Evolutionary conservation across 2,113 vertebrate species (phyloP).

Genomic region (Lepus americanus): DNA sequence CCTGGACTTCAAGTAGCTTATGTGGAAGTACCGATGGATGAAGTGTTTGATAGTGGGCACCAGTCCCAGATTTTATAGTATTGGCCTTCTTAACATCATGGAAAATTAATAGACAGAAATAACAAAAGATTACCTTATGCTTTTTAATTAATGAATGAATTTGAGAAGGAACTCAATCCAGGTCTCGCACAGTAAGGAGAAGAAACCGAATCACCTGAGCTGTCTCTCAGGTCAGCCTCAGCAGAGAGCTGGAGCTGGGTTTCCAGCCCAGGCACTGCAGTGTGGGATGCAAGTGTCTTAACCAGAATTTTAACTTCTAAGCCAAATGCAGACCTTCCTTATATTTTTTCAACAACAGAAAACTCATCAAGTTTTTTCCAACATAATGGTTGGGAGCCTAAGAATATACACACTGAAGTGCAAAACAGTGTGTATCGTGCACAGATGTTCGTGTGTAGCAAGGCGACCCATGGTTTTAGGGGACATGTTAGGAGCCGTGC

Average conservation of each 20-base stretch:
- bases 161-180: too few relatives aligned
- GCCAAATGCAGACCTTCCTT: too few relatives aligned
- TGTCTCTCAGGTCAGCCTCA: too few relatives aligned
- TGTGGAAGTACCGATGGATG: neutral
- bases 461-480: neutral
- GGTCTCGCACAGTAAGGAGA: too few relatives aligned
- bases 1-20: neutral
- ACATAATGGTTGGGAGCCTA: neutral
- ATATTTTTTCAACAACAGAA: neutral
- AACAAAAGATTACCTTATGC: neutral
- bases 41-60: neutral
- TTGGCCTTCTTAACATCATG: neutral
- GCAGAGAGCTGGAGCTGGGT: too few relatives aligned
- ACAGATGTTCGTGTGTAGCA: neutral
- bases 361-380: neutral
- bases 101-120: neutral
- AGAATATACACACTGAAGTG: neutral
- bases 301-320: too few relatives aligned
- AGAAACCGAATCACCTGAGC: too few relatives aligned
- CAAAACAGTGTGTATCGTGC: neutral
- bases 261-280: too few relatives aligned
- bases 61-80: neutral
- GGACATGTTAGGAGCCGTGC: accelerated
- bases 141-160: neutral
- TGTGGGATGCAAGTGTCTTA: too few relatives aligned